Conservation (phyloP, 2,797 vertebrate genomes). For the Chiloscyllium punctatum region DNA sequence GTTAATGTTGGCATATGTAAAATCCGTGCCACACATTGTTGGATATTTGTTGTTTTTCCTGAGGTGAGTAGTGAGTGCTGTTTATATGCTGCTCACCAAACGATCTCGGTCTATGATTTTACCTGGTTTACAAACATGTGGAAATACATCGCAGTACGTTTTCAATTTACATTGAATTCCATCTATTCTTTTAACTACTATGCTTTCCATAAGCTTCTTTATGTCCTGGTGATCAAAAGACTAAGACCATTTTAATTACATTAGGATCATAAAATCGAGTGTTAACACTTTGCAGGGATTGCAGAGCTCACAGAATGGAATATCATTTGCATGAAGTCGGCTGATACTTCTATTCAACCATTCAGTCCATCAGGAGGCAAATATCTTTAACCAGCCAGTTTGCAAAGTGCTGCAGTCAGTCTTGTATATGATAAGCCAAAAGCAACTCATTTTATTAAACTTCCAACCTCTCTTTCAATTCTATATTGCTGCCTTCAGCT, state of each 20-base stretch:
- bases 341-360: neutral
- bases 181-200: neutral
- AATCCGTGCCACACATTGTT: too few species aligned
- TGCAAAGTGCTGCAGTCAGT: neutral
- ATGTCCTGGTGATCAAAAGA: neutral
- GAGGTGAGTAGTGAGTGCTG: too few species aligned
- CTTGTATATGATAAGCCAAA: neutral
- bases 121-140: neutral
- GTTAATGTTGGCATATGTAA: too few species aligned
- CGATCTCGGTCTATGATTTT: neutral
- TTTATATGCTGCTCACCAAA: too few species aligned
- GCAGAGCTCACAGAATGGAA: neutral
- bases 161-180: neutral
- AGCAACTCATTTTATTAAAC: neutral
- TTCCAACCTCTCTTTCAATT: neutral
- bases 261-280: neutral
- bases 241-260: neutral
- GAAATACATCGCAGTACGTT: neutral
- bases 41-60: too few species aligned
- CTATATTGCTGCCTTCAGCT: neutral
- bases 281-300: neutral
- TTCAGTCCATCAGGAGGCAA: neutral
- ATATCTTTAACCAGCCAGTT: neutral
- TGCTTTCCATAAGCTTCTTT: neutral
- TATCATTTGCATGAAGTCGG: neutral